Evolutionary conservation across 1,140 invertebrate genomes (phyloP).

Genomic region (Ceratitis capitata): DNA sequence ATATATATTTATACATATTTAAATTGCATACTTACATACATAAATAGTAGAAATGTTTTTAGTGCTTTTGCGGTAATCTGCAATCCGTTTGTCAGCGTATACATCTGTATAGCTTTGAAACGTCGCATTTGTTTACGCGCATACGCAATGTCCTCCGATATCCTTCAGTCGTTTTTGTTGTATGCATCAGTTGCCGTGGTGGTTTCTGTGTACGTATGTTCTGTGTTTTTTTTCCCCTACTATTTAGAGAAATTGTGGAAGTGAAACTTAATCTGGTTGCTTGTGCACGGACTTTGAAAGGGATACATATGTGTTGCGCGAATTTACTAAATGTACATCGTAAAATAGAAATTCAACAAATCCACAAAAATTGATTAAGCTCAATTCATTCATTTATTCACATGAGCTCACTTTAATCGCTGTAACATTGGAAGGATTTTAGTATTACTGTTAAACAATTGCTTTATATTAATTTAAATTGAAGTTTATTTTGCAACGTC

Average conservation of each 20-base stretch:
- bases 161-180: background rate
- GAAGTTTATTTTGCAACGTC: background rate
- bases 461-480: background rate
- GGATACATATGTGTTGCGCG: background rate
- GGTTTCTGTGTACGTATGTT: background rate
- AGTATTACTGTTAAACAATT: constrained; percentile 27
- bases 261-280: constrained; percentile 24
- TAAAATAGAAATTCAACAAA: constrained; percentile 33
- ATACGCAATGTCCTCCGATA: constrained; percentile 23
- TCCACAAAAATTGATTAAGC: constrained; percentile 37
- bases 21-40: background rate
- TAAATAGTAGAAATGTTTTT: background rate
- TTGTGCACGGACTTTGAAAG: background rate
- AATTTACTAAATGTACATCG: constrained; percentile 21
- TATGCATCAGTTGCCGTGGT: constrained; percentile 8
- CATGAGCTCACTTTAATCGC: constrained; percentile 10
- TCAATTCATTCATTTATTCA: background rate
- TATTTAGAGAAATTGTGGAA: too few species aligned
- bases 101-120: constrained; percentile 33
- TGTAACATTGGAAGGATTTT: background rate
- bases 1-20: background rate
- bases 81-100: constrained; percentile 36
- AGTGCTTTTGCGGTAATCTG: constrained; percentile 27
- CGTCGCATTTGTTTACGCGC: constrained; percentile 21
- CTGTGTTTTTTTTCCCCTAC: background rate